These are phyloP conservation scores for Acleris sparsana DNA, from an alignment of 2,888 invertebrate genomes.

Conservation along the genomic window DNA sequence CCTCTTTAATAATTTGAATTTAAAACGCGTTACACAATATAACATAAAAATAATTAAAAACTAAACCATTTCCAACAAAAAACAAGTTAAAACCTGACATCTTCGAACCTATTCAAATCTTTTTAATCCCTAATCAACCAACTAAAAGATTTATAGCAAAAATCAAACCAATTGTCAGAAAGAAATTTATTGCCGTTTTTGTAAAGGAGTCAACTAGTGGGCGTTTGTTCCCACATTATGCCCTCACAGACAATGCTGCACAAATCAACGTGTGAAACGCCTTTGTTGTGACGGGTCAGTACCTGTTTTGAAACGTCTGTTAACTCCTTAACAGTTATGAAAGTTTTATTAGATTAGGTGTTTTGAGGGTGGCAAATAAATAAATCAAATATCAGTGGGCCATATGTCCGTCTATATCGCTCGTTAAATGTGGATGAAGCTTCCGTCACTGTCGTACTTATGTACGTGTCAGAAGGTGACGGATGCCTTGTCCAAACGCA, in stretches of 20 bases:
- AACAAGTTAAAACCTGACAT: neutral
- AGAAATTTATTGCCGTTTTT: constrained; percentile 26
- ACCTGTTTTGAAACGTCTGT: neutral
- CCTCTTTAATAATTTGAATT: too few relatives aligned
- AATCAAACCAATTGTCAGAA: constrained; percentile 32
- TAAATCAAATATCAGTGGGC: too few relatives aligned
- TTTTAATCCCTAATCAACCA: constrained; percentile 16
- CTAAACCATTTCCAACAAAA: neutral
- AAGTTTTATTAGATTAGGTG: neutral
- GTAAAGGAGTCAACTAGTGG: constrained; percentile 20
- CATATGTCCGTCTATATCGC: too few relatives aligned
- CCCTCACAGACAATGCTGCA: constrained; percentile 29
- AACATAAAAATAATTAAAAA: neutral
- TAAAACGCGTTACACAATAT: neutral
- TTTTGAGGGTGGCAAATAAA: neutral
- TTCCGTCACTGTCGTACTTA: too few relatives aligned
- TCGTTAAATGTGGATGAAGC: too few relatives aligned
- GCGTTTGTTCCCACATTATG: constrained; percentile 34
- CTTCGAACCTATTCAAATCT: neutral
- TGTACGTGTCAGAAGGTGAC: too few relatives aligned
- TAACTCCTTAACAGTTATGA: neutral
- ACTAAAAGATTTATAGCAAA: constrained; percentile 27
- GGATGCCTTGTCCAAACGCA: too few relatives aligned
- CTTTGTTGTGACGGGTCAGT: constrained; percentile 27
- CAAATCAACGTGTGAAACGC: constrained; percentile 33